Base-by-base conservation (phyloP, 2,888 invertebrate genomes). In the Megastigmus dorsalis region DNA sequence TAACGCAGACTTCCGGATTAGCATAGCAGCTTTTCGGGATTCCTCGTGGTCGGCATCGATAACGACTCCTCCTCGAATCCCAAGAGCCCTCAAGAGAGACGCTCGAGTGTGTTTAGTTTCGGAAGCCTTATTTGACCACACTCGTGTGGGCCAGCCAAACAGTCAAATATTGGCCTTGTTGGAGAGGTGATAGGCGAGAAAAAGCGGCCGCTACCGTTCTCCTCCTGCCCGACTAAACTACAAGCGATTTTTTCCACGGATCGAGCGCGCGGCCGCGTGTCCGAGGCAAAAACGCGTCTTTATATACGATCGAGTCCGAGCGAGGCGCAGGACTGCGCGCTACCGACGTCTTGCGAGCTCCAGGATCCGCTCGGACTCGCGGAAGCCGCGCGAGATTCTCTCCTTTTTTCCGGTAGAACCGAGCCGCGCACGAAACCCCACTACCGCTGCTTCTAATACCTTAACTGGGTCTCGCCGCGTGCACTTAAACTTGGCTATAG, bases 391-490 rank as follows among this genome's bases (percentile, higher is more conserved):
- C 54, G 33, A 70, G 66, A 72, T 65, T 66, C 57, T 55, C 57
- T 57, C 36, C 33, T 41, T 45, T 60, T 57, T 71, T 65, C 63
- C 71, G 38, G 30, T 63, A n/a, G n/a, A n/a, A n/a, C n/a, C n/a
- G n/a, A n/a, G n/a, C n/a, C n/a, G n/a, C n/a, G 48, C 36, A 26
- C n/a, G 33, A n/a, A n/a, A 18, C 38, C 38, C 57, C n/a, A 54
- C 71, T 33, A 15, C 57, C 36, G 36, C 15, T 6, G 18, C 4
- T 18, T 15, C 26, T 52, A 13, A 52, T 57, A 30, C 23, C 30
- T 48, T 66, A 72, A 72, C 72, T 66, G 72, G 72, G 66, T 66
- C 72, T 72, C 72, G 20, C 59, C 10, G 60, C 43, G 41, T 9
- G 41, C 69, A 3, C 23, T 26, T 38, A 23, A 4, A 13, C 26